A percentile compares a stretch with the other conserved stretches of the same genome.
phyloP scores from a whole-genome alignment of 2,113 vertebrate species.

The Synchiropus splendidus region DNA sequence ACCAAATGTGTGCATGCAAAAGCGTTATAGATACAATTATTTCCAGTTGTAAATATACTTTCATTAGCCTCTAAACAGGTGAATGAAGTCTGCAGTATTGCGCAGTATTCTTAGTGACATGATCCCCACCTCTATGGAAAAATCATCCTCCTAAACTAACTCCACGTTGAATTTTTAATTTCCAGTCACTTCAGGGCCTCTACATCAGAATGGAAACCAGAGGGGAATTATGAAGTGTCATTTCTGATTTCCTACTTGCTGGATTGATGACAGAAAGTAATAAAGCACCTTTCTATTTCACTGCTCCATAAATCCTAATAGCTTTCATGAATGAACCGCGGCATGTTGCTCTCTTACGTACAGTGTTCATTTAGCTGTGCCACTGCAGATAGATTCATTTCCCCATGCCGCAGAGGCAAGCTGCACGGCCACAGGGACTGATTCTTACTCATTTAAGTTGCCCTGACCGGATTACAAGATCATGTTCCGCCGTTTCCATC shows the following conservation, averaged over 20 bases:
- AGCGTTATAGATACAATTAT: no score
- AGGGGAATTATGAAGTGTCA: constrained; percentile 38
- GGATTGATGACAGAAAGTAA: constrained; percentile 46
- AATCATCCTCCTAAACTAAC: no score
- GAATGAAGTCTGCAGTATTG: no score
- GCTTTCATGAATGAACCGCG: constrained; percentile 56
- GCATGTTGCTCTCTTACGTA: constrained; percentile 33
- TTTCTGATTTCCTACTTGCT: constrained; percentile 28
- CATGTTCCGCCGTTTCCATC: constrained; percentile 28
- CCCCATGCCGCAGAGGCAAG: constrained; percentile 25
- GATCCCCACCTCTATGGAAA: no score
- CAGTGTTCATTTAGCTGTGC: constrained; percentile 41
- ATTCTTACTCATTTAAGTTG: constrained; percentile 30
- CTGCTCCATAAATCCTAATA: constrained; percentile 65
- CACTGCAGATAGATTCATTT: constrained; percentile 50
- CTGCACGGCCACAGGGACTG: constrained; percentile 30
- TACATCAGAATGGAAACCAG: constrained; percentile 27
- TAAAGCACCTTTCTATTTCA: constrained; percentile 55
- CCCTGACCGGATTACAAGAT: constrained; percentile 42
- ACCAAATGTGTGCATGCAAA: no score
- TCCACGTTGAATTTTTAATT: no score
- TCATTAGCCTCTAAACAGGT: no score
- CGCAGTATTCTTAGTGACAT: no score
- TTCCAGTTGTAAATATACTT: no score
- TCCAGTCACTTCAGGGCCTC: constrained; percentile 15